These are phyloP conservation scores for Babyrousa celebensis DNA, from an alignment of 2,797 vertebrate genomes.

Conservation along the genomic window DNA sequence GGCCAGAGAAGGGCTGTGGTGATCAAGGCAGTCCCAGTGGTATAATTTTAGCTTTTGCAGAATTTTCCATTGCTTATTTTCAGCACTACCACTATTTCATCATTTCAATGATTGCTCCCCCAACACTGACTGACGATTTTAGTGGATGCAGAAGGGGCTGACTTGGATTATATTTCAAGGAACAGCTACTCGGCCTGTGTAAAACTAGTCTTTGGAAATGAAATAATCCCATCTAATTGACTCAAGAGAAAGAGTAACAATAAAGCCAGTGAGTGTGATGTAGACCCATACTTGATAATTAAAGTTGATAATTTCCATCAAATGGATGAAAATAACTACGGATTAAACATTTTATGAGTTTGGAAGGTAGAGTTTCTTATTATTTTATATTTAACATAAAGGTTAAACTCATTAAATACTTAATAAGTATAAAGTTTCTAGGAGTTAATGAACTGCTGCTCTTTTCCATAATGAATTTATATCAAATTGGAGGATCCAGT, in stretches of 20 bases:
- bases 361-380: constrained; percentile 65
- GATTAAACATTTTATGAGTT: constrained; percentile 58
- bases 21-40: constrained; percentile 67
- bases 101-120: constrained; percentile 82
- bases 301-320: constrained; percentile 20
- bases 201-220: constrained; percentile 77
- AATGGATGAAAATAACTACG: constrained; percentile 42
- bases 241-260: constrained; percentile 66
- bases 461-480: constrained; percentile 77
- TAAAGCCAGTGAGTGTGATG: neutral
- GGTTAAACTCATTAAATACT: constrained; percentile 86
- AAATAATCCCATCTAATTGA: constrained; percentile 80
- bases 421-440: constrained; percentile 79
- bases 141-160: constrained; percentile 79
- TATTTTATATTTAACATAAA: constrained; percentile 84
- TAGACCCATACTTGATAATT: neutral
- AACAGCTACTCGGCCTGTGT: constrained; percentile 52
- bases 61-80: constrained; percentile 86
- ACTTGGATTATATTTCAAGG: constrained; percentile 84
- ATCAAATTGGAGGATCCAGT: constrained; percentile 54
- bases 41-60: constrained; percentile 83
- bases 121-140: constrained; percentile 85
- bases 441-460: constrained; percentile 82
- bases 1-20: constrained; percentile 75
- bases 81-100: constrained; percentile 83